Evolutionary conservation across 1,140 invertebrate species (phyloP), one percentile per base, ranked within the genome.

Genomic region (Leptonema lineaticorne): DNA sequence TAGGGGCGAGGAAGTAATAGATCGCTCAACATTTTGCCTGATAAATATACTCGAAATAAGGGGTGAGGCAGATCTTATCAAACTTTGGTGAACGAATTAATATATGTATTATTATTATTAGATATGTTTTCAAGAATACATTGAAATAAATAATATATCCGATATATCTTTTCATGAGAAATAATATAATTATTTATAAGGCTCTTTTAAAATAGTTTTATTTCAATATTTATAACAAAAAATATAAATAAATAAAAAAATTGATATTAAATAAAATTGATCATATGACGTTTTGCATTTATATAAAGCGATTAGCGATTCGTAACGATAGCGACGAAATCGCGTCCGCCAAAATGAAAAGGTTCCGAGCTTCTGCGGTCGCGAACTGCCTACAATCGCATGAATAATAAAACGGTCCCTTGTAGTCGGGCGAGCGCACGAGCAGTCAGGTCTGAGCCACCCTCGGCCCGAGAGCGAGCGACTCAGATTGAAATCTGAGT

Each of bases 401-500:
- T 72, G 70, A 72, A 72, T 72, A 72, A 72, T 72, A 72, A 69
- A 72, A 59, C 70, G 58, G 62, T 69, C 64, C 67, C 67, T 67
- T 67, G 58, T 69, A 11, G 50, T 3, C 11, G 16, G 37, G 37
- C 11, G 14, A 53, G 46, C 46, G 18, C 37, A 48, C 16, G 46
- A 48, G 50, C 50, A 53, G 50, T 53, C 50, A 53, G 50, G 20
- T 53, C 50, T 24, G 24, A 2, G 11, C 20, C 16, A 27, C 67
- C 20, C 67, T 46, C n/a, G 41, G 45, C 2, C 67, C 59, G 45
- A 33, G 20, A 48, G 48, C 46, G 26, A 56, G 24, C 66, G 66
- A 68, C 67, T 64, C 68, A 72, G 71, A 72, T 72, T 72, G 71
- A 72, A 72, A 72, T 72, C 71, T 72, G 71, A 72, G 71, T 72